phyloP scores from a whole-genome alignment of 30 jellyfish, hydroid and myxozoan species.

The Phacellophora camtschatica region DNA sequence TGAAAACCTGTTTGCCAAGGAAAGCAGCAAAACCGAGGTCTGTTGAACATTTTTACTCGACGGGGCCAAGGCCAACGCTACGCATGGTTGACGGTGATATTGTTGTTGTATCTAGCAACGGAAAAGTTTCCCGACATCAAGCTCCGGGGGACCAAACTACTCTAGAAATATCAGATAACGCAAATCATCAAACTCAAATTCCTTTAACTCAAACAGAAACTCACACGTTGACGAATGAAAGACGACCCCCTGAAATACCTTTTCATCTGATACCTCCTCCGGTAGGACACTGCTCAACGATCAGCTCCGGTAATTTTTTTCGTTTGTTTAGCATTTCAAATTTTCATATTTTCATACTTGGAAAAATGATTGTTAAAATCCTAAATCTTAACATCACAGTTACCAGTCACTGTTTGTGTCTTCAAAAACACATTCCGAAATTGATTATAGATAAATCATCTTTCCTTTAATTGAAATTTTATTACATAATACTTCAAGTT shows the following conservation, averaged over 20 bases:
- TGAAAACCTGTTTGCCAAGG: conserved; percentile 59
- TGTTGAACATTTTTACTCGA: conserved; percentile 60
- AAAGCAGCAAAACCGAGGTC: conserved; percentile 38
- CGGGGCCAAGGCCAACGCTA: conserved; percentile 69
- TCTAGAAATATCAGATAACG: conserved; percentile 27
- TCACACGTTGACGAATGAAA: conserved; percentile 13
- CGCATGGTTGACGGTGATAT: conserved; percentile 67
- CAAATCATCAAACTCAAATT: neutral
- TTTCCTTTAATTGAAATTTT: no score
- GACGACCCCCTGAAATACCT: conserved; percentile 52
- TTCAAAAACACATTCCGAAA: no score
- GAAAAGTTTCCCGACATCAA: conserved; percentile 37
- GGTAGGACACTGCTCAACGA: conserved; percentile 14
- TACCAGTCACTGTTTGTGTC: no score
- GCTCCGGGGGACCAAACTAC: conserved; percentile 56
- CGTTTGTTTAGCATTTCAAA: neutral
- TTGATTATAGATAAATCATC: no score
- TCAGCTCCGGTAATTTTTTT: conserved; percentile 20
- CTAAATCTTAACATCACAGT: no score
- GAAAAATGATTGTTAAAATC: no score
- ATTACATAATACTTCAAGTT: no score
- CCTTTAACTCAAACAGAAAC: neutral
- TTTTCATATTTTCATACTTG: no score
- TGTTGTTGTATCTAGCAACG: conserved; percentile 53
- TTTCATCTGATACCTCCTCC: conserved; percentile 55